phyloP scores from a whole-genome alignment of 2,113 vertebrate genomes.

The Macroglossus sobrinus region DNA sequence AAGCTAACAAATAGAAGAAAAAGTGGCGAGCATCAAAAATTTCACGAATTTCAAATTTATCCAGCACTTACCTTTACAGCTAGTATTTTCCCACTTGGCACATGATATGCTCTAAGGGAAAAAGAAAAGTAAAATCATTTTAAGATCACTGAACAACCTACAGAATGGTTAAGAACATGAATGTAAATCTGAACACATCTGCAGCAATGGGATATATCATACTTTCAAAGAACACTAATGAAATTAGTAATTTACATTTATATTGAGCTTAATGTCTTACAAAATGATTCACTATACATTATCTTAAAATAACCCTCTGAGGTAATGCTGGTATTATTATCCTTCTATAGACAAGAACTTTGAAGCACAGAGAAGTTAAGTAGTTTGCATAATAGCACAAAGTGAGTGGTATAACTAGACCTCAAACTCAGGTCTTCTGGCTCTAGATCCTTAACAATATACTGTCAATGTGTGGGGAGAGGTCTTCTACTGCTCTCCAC shows the following conservation, averaged over 20 bases:
- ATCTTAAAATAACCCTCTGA: conserved; percentile 3
- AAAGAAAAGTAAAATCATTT: conserved; percentile 51
- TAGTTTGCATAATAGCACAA: background rate
- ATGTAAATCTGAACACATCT: background rate
- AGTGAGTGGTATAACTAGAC: background rate
- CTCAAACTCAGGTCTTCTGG: background rate
- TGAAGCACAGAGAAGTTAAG: background rate
- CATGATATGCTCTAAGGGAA: conserved; percentile 90
- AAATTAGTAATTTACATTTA: conserved; percentile 5
- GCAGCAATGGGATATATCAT: background rate
- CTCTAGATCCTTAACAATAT: background rate
- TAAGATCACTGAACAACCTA: conserved; percentile 35
- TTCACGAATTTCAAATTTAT: conserved; percentile 8
- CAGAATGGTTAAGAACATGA: background rate
- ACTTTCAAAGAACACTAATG: conserved; percentile 27
- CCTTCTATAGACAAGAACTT: background rate
- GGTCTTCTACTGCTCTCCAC: background rate
- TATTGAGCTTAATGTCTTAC: background rate
- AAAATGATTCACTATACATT: background rate
- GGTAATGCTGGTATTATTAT: background rate
- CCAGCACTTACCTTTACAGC: conserved; percentile 94
- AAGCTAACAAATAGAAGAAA: background rate
- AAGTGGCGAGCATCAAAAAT: conserved; percentile 29
- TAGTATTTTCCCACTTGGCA: conserved; percentile 92
- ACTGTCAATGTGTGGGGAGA: background rate